Percentiles rank a stretch among this genome's conserved stretches.
phyloP scores from a whole-genome alignment of 1,140 invertebrate genomes.

The Diuraphis noxia region DNA sequence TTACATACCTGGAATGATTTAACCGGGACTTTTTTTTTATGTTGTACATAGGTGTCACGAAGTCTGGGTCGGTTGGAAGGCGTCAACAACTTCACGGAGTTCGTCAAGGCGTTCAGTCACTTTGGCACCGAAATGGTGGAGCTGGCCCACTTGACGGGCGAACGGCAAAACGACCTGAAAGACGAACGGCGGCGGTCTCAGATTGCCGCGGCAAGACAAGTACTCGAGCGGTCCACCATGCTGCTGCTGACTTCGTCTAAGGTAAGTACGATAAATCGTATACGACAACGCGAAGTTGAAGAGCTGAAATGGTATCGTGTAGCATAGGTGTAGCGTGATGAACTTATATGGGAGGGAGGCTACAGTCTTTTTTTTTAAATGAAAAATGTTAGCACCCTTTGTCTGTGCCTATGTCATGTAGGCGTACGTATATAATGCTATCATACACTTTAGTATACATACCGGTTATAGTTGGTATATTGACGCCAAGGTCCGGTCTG shows the following conservation, averaged over 20 bases:
- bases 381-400: too few relatives aligned
- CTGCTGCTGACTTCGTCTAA: constrained; percentile 96
- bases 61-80: constrained; percentile 86
- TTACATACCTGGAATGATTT: not conserved
- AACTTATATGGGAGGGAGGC: too few relatives aligned
- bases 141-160: constrained; percentile 87
- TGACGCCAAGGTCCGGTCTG: not conserved
- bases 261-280: constrained; percentile 63
- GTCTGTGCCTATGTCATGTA: too few relatives aligned
- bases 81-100: constrained; percentile 96
- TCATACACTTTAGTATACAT: too few relatives aligned
- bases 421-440: constrained; percentile 61
- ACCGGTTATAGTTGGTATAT: not conserved
- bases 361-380: too few relatives aligned
- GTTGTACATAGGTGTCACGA: constrained; percentile 69
- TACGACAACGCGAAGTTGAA: constrained; percentile 61
- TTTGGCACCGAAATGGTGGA: constrained; percentile 99
- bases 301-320: too few relatives aligned
- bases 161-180: constrained; percentile 85
- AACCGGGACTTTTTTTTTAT: not conserved
- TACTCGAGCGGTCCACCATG: constrained; percentile 96
- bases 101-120: constrained; percentile 97
- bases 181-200: constrained; percentile 93
- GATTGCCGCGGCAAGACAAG: constrained; percentile 91
- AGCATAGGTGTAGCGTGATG: too few relatives aligned